These are phyloP conservation scores for Heteromyza rotundicornis DNA, from an alignment of 2,888 invertebrate species.

Conservation along the genomic window DNA sequence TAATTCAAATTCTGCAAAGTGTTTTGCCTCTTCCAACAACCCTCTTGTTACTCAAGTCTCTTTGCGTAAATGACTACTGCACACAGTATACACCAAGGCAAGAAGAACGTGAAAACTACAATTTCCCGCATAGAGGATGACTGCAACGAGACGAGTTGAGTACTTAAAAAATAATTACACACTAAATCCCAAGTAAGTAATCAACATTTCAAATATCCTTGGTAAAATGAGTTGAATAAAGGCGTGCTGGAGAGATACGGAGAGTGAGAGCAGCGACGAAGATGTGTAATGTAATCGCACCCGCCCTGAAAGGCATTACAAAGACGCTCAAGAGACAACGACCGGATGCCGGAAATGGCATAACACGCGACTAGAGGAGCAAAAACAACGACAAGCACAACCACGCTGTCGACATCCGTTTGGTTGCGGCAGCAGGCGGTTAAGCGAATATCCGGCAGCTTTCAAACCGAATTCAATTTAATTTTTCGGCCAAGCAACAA, in stretches of 20 bases:
- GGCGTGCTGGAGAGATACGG: background rate
- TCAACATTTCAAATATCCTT: conserved; percentile 30
- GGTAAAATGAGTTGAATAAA: background rate
- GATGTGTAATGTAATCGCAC: too few species aligned
- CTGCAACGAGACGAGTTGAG: conserved; percentile 18
- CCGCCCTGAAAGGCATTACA: background rate
- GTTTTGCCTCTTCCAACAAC: background rate
- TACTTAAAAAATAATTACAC: conserved; percentile 54
- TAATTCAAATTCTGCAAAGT: background rate
- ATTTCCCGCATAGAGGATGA: background rate
- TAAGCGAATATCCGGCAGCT: conserved; percentile 14
- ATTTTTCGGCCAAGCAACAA: conserved; percentile 49
- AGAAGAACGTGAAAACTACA: too few species aligned
- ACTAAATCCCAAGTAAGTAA: conserved; percentile 42
- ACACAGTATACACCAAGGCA: too few species aligned
- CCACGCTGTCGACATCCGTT: background rate
- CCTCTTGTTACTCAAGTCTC: too few species aligned
- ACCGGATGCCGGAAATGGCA: conserved; percentile 40
- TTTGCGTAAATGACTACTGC: too few species aligned
- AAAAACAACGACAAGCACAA: too few species aligned
- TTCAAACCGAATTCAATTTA: conserved; percentile 53
- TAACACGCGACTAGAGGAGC: conserved; percentile 35
- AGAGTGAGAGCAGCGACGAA: background rate
- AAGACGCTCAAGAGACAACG: background rate
- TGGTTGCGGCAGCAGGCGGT: too few species aligned